These are phyloP conservation scores for Callocephalon fimbriatum DNA, from an alignment of 2,113 vertebrate species.

Conservation along the genomic window DNA sequence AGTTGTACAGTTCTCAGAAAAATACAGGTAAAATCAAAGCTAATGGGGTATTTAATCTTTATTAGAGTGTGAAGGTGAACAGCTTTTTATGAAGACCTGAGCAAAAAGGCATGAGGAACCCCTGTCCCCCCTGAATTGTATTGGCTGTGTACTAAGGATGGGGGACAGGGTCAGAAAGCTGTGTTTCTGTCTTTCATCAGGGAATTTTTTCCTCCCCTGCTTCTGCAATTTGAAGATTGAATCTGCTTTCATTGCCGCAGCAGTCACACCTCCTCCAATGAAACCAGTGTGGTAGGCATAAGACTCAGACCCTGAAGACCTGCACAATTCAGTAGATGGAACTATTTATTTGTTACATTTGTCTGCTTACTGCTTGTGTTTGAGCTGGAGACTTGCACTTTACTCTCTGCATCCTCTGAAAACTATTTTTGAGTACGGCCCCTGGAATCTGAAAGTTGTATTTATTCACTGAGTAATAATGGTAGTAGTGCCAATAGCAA, in stretches of 20 bases:
- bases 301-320: neutral
- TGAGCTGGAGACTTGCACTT: neutral
- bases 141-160: neutral
- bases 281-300: neutral
- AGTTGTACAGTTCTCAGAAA: neutral
- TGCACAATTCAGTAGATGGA: neutral
- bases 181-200: neutral
- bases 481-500: conserved; percentile 15
- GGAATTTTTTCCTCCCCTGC: neutral
- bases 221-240: neutral
- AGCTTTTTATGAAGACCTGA: neutral
- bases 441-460: neutral
- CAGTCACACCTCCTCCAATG: neutral
- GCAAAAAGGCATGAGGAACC: neutral
- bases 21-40: neutral
- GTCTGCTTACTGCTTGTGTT: neutral
- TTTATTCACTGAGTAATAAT: conserved; percentile 22
- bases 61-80: neutral
- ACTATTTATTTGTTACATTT: neutral
- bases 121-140: neutral
- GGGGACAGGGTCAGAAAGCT: neutral
- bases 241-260: neutral
- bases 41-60: neutral
- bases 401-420: neutral
- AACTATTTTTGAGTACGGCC: neutral